Conservation (phyloP, 1,140 invertebrate genomes). For the Cotesia typhae region DNA sequence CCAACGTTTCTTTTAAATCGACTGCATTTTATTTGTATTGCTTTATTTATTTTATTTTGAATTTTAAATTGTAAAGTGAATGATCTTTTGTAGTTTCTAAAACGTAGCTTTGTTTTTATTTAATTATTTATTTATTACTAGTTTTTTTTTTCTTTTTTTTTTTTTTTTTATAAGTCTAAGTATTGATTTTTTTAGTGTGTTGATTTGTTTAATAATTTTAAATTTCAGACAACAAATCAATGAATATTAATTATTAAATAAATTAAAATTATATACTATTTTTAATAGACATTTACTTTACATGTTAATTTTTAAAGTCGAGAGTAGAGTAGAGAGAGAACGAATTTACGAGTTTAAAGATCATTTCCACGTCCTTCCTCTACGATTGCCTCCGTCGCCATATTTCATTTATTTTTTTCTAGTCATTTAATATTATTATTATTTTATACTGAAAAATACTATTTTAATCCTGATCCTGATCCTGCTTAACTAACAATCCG, state of each 20-base stretch:
- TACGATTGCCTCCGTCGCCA: constrained; percentile 37
- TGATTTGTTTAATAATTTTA: too few species aligned
- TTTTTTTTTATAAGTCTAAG: constrained; percentile 3
- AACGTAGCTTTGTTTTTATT: neutral
- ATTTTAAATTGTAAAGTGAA: constrained; percentile 4
- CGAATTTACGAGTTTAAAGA: constrained; percentile 9
- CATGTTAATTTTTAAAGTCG: constrained; percentile 27
- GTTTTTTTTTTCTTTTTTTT: neutral
- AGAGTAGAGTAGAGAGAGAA: constrained; percentile 28
- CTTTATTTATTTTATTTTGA: constrained; percentile 9
- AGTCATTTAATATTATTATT: constrained; percentile 41
- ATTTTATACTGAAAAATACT: constrained; percentile 46
- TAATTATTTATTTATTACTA: constrained; percentile 17
- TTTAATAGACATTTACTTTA: neutral
- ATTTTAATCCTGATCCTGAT: constrained; percentile 48
- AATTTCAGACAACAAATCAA: neutral
- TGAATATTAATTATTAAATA: neutral
- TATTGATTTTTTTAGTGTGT: neutral
- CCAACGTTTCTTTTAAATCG: constrained; percentile 27
- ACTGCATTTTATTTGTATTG: constrained; percentile 28
- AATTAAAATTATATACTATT: neutral
- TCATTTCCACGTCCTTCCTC: constrained; percentile 33
- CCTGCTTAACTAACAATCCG: constrained; percentile 33
- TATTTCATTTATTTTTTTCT: constrained; percentile 33
- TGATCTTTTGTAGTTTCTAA: neutral